Percentiles rank a stretch among this genome's conserved stretches.
These are phyloP conservation scores for Bombus polaris DNA, from an alignment of 1,140 invertebrate species.

Conservation along the genomic window DNA sequence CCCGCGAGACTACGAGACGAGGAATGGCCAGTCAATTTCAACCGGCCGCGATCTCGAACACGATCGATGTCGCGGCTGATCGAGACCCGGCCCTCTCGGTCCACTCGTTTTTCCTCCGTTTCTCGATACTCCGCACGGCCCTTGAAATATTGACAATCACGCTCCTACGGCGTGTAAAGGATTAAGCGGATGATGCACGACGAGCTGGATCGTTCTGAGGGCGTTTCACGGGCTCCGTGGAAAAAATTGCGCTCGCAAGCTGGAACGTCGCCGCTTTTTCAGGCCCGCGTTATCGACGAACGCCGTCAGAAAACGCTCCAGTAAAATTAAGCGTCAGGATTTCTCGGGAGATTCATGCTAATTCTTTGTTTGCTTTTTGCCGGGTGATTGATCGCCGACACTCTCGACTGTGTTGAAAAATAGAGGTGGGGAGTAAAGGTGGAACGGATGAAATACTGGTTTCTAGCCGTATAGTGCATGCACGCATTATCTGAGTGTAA, in stretches of 20 bases:
- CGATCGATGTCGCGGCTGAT: conserved; percentile 26
- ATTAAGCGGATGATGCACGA: conserved; percentile 31
- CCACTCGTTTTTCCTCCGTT: conserved; percentile 23
- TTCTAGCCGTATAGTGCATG: too few relatives aligned
- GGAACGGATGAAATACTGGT: neutral
- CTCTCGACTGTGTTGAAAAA: neutral
- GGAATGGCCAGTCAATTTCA: conserved; percentile 37
- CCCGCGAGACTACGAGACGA: conserved; percentile 49
- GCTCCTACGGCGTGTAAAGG: conserved; percentile 19
- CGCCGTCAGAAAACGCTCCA: neutral
- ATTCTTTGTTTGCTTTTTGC: conserved; percentile 21
- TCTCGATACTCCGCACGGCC: neutral
- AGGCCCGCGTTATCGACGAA: neutral
- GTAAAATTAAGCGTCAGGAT: conserved; percentile 20
- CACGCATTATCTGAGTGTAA: neutral
- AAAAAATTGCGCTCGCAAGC: conserved; percentile 23
- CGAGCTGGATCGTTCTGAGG: neutral
- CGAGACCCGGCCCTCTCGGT: neutral
- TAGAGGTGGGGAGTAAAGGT: neutral
- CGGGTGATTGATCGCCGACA: conserved; percentile 9
- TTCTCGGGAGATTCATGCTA: neutral
- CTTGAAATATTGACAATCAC: conserved; percentile 38
- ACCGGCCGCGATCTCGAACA: conserved; percentile 22
- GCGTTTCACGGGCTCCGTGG: neutral
- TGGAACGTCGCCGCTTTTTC: conserved; percentile 1